These are phyloP conservation scores for Scartelaos histophorus DNA, from an alignment of 2,113 vertebrate species.

Conservation along the genomic window DNA sequence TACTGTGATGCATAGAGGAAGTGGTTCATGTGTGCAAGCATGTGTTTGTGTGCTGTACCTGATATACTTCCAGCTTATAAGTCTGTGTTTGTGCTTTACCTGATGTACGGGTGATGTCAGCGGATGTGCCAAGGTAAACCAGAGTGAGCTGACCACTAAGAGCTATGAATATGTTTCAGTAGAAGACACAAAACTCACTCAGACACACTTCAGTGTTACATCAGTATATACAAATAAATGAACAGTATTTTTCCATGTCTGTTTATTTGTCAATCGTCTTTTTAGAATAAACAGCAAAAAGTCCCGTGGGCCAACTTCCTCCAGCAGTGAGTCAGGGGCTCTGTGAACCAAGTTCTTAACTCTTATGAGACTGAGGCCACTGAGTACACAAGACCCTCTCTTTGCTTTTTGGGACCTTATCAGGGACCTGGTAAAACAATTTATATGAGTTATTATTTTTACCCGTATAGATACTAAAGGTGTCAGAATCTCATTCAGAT, in stretches of 20 bases:
- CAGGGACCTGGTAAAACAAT: too few species aligned
- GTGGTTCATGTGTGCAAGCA: not conserved
- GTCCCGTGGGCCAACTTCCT: slow-evolving; percentile 60
- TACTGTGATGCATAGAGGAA: not conserved
- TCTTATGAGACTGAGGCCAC: slow-evolving; percentile 7
- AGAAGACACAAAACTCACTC: not conserved
- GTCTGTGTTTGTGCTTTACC: not conserved
- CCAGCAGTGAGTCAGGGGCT: slow-evolving; percentile 61
- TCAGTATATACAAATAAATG: not conserved
- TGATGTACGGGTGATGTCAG: not conserved
- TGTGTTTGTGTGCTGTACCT: not conserved
- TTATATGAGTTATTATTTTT: too few species aligned
- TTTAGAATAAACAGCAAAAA: slow-evolving; percentile 65
- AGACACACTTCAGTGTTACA: not conserved
- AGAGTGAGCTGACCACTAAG: not conserved
- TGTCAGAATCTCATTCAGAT: too few species aligned
- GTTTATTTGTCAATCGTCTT: slow-evolving; percentile 21
- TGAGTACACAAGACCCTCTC: not conserved
- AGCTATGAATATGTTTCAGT: not conserved
- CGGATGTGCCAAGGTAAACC: not conserved
- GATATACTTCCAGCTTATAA: too few species aligned
- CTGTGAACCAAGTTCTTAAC: slow-evolving; percentile 28
- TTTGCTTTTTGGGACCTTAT: not conserved
- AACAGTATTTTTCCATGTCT: not conserved
- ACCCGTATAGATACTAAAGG: too few species aligned